Evolutionary conservation across 2,113 vertebrate species (phyloP).

Genomic region (Actenoides hombroni): DNA sequence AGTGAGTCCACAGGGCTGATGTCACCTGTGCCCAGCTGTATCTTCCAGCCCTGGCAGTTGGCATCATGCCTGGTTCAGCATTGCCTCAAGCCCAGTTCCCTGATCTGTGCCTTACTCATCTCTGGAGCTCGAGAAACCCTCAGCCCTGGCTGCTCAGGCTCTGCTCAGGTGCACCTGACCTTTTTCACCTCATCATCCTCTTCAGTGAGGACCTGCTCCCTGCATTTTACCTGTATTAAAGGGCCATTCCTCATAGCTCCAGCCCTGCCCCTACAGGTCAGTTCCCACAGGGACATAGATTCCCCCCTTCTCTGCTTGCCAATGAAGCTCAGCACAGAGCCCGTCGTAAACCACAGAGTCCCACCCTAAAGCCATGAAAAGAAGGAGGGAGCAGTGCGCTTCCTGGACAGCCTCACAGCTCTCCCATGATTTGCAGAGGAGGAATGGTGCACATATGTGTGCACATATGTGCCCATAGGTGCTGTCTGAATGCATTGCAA

Average conservation of each 20-base stretch:
- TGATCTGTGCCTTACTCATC: background rate
- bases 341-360: background rate
- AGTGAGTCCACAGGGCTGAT: background rate
- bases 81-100: background rate
- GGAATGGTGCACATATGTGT: background rate
- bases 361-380: background rate
- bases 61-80: background rate
- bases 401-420: background rate
- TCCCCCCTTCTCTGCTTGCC: background rate
- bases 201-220: background rate
- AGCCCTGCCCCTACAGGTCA: background rate
- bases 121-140: background rate
- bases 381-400: background rate
- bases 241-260: background rate
- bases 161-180: background rate
- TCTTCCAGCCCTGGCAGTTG: background rate
- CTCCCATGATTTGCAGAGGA: background rate
- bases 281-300: background rate
- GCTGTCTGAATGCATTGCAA: background rate
- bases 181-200: background rate
- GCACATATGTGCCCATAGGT: slow-evolving; percentile 21
- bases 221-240: background rate
- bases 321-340: background rate
- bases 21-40: background rate
- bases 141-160: background rate